Evolutionary conservation across 2,797 vertebrate genomes (phyloP).

Genomic region (Heteromormyrus szaboi): DNA sequence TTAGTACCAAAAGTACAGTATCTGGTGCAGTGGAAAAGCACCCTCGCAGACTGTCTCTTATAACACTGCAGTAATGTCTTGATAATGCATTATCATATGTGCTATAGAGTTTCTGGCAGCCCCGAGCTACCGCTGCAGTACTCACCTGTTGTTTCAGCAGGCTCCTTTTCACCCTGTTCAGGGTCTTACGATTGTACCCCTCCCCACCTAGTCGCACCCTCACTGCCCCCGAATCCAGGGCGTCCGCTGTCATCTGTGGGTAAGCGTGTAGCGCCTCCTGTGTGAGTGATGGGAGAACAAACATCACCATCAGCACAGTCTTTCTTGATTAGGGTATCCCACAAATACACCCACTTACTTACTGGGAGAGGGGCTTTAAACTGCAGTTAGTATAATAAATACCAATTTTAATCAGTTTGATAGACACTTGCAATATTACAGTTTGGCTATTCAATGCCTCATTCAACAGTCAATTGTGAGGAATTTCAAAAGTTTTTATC

Average conservation of each 20-base stretch:
- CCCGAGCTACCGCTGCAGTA: background rate
- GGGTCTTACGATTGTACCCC: constrained; percentile 86
- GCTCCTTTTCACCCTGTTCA: constrained; percentile 84
- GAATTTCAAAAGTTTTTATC: background rate
- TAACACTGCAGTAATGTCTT: background rate
- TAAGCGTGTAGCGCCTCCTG: constrained; percentile 82
- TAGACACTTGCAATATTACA: background rate
- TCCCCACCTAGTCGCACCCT: constrained; percentile 76
- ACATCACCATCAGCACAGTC: background rate
- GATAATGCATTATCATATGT: background rate
- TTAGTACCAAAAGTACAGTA: background rate
- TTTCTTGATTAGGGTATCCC: background rate
- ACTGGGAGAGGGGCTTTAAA: background rate
- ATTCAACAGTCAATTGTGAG: background rate
- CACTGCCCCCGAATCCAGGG: constrained; percentile 64
- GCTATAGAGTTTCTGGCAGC: background rate
- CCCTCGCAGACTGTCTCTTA: background rate
- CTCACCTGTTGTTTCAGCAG: constrained; percentile 80
- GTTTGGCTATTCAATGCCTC: background rate
- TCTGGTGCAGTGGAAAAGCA: background rate
- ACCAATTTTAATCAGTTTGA: background rate
- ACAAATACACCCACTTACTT: background rate
- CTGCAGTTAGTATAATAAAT: background rate
- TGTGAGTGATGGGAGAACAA: background rate
- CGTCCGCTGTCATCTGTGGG: constrained; percentile 79